Percentiles rank a stretch among this genome's conserved stretches.
These are phyloP conservation scores for Amblyjoppa fuscipennis DNA, from an alignment of 2,888 invertebrate genomes.

Conservation along the genomic window DNA sequence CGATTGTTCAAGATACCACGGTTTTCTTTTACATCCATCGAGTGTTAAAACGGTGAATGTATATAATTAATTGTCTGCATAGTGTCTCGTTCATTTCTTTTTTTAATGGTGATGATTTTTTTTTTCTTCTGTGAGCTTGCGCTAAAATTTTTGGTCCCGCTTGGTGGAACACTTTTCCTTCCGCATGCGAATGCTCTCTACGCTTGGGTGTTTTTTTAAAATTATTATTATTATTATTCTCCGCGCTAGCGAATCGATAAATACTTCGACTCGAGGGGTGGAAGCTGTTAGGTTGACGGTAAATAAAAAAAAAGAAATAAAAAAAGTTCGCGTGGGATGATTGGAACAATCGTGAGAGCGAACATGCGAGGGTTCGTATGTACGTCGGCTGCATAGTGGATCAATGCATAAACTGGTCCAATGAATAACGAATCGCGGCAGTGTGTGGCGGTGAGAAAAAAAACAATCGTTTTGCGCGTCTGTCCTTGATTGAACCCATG, in stretches of 20 bases:
- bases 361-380: constrained; percentile 18
- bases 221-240: neutral
- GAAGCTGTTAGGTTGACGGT: constrained; percentile 1
- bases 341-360: constrained; percentile 42
- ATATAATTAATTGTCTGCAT: neutral
- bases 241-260: constrained; percentile 26
- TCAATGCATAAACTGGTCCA: constrained; percentile 37
- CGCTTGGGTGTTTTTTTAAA: no score
- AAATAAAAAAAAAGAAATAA: constrained; percentile 5
- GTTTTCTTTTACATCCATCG: constrained; percentile 18
- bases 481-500: constrained; percentile 25
- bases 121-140: no score
- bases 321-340: constrained; percentile 45
- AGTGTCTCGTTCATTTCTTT: neutral
- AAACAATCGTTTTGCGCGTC: neutral
- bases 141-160: neutral
- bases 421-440: constrained; percentile 50
- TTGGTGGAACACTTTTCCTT: neutral
- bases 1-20: constrained; percentile 1
- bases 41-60: constrained; percentile 17
- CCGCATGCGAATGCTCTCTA: neutral
- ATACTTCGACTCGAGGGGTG: constrained; percentile 44
- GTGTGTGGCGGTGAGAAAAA: constrained; percentile 5
- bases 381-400: constrained; percentile 19
- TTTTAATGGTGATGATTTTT: neutral